Percentiles rank a stretch among this genome's conserved stretches.
phyloP scores from a whole-genome alignment of 2,113 vertebrate species.

The Mesembrinibis cayennensis region DNA sequence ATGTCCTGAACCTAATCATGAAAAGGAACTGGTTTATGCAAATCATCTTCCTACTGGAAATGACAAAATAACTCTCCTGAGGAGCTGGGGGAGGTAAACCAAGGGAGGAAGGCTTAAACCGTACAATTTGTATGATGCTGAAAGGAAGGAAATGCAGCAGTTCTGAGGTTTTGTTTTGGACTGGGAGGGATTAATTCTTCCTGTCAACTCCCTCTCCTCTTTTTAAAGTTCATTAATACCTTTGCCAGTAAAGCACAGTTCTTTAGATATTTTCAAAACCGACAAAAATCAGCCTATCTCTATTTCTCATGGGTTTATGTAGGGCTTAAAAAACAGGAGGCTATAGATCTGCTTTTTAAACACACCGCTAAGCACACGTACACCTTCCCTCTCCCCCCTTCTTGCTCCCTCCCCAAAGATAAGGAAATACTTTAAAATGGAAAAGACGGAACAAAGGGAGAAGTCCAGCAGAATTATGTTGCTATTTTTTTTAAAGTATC shows the following conservation, averaged over 20 bases:
- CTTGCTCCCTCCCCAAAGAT: fast-evolving
- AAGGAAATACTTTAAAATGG: neutral
- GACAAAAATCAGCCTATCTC: neutral
- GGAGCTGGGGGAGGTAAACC: neutral
- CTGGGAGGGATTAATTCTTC: conserved; percentile 47
- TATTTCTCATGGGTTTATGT: neutral
- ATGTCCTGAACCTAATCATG: conserved; percentile 51
- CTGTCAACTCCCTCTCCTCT: conserved; percentile 9
- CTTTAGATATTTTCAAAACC: neutral
- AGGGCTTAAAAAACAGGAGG: neutral
- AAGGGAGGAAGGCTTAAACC: neutral
- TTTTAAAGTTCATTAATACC: conserved; percentile 42
- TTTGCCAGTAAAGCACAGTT: neutral
- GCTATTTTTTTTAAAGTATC: neutral
- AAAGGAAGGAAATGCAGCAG: conserved; percentile 69
- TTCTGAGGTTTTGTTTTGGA: conserved; percentile 47
- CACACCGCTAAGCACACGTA: neutral
- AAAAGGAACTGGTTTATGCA: conserved; percentile 66
- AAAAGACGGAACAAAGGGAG: neutral
- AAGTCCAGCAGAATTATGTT: neutral
- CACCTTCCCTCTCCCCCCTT: neutral
- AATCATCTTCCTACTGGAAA: conserved; percentile 76
- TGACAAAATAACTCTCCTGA: conserved; percentile 65
- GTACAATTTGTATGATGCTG: conserved; percentile 23
- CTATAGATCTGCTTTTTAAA: neutral